phyloP scores from a whole-genome alignment of 1,140 invertebrate genomes.

The Palaemon carinicauda region DNA sequence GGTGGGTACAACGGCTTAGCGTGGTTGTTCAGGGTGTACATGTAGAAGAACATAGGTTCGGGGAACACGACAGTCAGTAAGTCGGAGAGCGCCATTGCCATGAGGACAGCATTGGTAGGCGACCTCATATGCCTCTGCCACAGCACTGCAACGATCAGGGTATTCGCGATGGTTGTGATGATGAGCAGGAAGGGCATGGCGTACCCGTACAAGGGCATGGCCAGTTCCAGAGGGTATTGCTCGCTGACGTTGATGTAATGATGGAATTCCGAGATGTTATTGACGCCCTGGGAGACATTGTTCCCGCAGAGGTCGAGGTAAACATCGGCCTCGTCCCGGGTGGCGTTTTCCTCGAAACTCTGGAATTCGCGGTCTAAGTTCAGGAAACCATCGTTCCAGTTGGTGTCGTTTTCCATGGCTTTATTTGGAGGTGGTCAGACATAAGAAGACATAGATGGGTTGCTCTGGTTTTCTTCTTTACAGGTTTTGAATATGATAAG shows the following conservation, averaged over 20 bases:
- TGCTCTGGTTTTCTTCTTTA: too few species aligned
- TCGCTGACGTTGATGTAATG: conserved; percentile 20
- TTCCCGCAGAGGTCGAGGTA: background rate
- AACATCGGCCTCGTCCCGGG: background rate
- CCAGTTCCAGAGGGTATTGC: conserved; percentile 70
- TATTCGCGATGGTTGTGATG: conserved; percentile 89
- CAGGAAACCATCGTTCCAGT: background rate
- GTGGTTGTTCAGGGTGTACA: conserved; percentile 89
- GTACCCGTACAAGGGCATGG: conserved; percentile 74
- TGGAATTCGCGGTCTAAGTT: background rate
- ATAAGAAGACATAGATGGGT: too few species aligned
- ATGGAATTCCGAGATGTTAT: background rate
- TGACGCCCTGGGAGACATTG: background rate
- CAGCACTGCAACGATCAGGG: conserved; percentile 80
- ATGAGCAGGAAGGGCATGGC: conserved; percentile 84
- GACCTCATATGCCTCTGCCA: conserved; percentile 73
- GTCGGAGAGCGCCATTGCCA: conserved; percentile 91
- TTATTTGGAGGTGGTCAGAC: too few species aligned
- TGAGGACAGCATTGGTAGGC: conserved; percentile 75
- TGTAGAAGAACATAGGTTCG: conserved; percentile 84
- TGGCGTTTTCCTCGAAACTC: background rate
- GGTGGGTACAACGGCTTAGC: conserved; percentile 78
- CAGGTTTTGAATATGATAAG: too few species aligned
- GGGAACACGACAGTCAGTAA: conserved; percentile 90
- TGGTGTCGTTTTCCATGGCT: background rate